Evolutionary conservation across 2,113 vertebrate species (phyloP), one percentile per base, ranked within the genome.

Genomic region (Nothocercus julius): DNA sequence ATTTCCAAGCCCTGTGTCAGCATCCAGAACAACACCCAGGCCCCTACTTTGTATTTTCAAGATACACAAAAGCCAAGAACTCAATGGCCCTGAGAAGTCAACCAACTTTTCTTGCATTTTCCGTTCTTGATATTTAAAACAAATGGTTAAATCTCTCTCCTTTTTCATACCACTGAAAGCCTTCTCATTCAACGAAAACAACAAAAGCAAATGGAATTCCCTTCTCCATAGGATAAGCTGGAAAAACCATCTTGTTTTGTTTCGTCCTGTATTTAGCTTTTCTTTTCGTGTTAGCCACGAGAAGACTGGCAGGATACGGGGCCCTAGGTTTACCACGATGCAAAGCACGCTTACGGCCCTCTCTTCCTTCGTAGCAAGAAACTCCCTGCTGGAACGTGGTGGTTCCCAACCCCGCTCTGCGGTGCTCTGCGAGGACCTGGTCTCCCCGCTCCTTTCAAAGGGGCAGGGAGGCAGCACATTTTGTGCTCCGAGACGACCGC

Each of bases 321-420:
- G 68, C 51, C 4, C 21, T 1, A 51, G 9, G 14, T 18, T 56
- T 25, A 85, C 53, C 62, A 54, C 25, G 17, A 28, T 7, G 49
- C 30, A 61, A 19, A 13, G 13, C 64, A 28, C 3, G 32, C 28
- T 67, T 11, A 32, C 28, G 2, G 2, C 28, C 9, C 38, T 45
- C 49, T 77, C n/a, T 53, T 66, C 4, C 6, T 10, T 5, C 17
- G 54, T 3, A 2, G 28, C 47, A 69, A 24, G n/a, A 17, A 66
- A 49, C 40, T 63, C 36, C 62, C 22, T 0, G 0, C 19, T 3
- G 2, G 4, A 42, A 11, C 24, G 51, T 0, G 3, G 10, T 1
- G 12, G 19, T 8, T 82, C 40, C 19, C 6, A 5, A 54, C 24
- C 1, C 6, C 44, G 2, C 8, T 16, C 0, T 58, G 11, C 42